Evolutionary conservation across 2,113 vertebrate genomes (phyloP).

Genomic region (Tyto alba): DNA sequence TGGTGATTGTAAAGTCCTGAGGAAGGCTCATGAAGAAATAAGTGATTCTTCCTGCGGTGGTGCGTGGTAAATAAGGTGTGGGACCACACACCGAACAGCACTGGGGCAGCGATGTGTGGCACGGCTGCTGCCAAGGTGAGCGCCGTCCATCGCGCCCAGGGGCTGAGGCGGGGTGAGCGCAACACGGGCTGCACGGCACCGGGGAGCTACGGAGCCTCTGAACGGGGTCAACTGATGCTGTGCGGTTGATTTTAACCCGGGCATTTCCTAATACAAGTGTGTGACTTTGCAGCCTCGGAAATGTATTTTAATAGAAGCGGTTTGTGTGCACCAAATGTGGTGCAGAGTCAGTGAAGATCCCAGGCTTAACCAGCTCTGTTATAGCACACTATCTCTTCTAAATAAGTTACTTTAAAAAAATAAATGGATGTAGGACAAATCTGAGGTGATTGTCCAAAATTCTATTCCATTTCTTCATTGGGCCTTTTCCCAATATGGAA

Average conservation of each 20-base stretch:
- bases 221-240: background rate
- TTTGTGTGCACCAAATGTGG: accelerated
- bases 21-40: background rate
- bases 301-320: background rate
- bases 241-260: background rate
- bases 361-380: background rate
- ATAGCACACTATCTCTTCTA: background rate
- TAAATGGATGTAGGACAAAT: background rate
- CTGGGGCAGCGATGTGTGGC: accelerated
- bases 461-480: background rate
- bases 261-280: background rate
- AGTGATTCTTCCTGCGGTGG: background rate
- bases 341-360: background rate
- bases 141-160: background rate
- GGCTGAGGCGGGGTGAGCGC: background rate
- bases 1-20: accelerated
- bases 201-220: background rate
- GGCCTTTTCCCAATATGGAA: background rate
- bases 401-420: background rate
- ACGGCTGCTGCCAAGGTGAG: background rate
- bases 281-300: background rate
- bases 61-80: background rate
- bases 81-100: accelerated
- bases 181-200: too few relatives aligned
- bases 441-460: background rate